Evolutionary conservation across 2,888 invertebrate genomes (phyloP), one percentile per base, ranked within the genome.

Genomic region (Orthonevra nobilis): DNA sequence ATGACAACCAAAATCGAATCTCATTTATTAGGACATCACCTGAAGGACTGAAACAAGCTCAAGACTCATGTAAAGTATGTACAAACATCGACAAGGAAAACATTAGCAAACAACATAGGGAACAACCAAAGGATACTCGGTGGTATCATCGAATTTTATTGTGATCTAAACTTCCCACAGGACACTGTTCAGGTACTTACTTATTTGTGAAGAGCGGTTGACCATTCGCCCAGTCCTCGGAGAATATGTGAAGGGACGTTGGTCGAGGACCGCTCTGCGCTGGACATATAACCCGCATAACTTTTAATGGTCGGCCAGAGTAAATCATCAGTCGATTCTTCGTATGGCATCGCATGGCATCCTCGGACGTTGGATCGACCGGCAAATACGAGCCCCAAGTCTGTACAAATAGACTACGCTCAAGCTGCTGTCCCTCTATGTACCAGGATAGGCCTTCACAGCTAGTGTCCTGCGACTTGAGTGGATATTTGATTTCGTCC

Each of bases 331-430:
- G 90, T 28, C 96, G 91, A 87, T 96, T 96, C 83, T 91, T 89
- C 10, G 95, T 95, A 61, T 93, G 92, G 86, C 96, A 96, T 73
- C 93, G 91, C 74, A 91, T 91, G 1, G 92, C 90, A 82, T 93
- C 93, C 70, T 91, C 90, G 0, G 90, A 88, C 3, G 91, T 89
- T 1, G 92, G 91, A 83, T 92, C 92, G 12, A 92, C 88, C 0
- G 93, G 92, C 81, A 95, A 86, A 84, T 94, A 93, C 82, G 92
- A 92, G 42, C 96, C 96, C 95, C 95, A 95, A 38, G 95, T 94
- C 82, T 95, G 91, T 68, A 96, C 90, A 86, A 95, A 96, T 64
- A 96, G 91, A 34, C 95, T 95, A 50, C 94, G 92, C 86, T 95
- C 95, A 79, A 93, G 92, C 75, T 94, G 93, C 81, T 94, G 92